Evolutionary conservation across 2,888 invertebrate species (phyloP).

Genomic region (Punctoribates punctum): DNA sequence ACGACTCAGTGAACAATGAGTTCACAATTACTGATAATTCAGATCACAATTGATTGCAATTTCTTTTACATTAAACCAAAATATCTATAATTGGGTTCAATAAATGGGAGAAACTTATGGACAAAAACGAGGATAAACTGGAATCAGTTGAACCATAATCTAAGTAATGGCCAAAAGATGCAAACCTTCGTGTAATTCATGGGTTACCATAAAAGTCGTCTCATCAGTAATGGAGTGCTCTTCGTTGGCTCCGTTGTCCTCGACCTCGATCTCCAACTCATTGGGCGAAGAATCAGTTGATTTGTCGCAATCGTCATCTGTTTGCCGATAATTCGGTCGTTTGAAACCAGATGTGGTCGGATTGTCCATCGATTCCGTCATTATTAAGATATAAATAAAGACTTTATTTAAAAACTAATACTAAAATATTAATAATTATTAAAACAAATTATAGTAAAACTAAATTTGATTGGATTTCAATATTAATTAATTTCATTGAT

Average conservation of each 20-base stretch:
- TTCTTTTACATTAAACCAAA: not conserved
- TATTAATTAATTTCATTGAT: too few species aligned
- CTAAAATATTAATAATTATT: too few species aligned
- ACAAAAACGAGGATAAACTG: not conserved
- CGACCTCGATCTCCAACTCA: not conserved
- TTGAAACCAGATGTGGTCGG: constrained; percentile 28
- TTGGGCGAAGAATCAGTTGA: not conserved
- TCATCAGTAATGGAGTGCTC: not conserved
- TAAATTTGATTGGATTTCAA: too few species aligned
- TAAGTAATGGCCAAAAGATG: not conserved
- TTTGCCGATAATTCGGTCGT: constrained; percentile 4
- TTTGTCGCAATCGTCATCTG: not conserved
- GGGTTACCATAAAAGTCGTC: constrained; percentile 25
- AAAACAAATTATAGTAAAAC: too few species aligned
- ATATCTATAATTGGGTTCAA: not conserved
- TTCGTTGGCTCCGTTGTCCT: constrained; percentile 12
- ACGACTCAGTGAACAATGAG: constrained; percentile 16
- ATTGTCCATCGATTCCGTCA: not conserved
- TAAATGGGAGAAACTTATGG: not conserved
- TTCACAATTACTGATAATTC: not conserved
- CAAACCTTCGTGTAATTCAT: constrained; percentile 33
- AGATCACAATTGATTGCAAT: not conserved
- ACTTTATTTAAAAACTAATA: too few species aligned
- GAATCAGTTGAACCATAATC: not conserved
- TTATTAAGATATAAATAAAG: too few species aligned